Evolutionary conservation across 2,113 vertebrate species (phyloP), one percentile per base, ranked within the genome.

Genomic region (Diadophis punctatus): DNA sequence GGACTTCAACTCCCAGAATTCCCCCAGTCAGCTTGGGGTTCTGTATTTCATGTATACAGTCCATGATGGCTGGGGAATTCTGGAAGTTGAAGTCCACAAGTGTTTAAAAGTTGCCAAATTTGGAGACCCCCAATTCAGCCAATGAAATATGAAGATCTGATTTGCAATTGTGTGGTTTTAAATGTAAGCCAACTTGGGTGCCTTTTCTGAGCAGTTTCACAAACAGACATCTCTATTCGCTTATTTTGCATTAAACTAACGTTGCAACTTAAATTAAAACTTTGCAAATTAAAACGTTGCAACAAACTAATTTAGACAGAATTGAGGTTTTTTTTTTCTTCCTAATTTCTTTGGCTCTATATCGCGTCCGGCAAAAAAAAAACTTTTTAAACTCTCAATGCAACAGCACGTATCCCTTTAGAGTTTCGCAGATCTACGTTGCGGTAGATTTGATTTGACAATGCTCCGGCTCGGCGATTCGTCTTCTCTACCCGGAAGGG

Each of bases 391-490:
- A 51, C 6, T 48, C 58, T 20, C 8, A 68, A 34, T 51, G 16
- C 23, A 4, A 6, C 58, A 30, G 27, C 11, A 48, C 0, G 4
- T n/a, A 30, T 52, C 46, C 3, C 51, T 91, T 43, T 48, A 8
- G 1, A 2, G 4, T 14, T 34, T 25, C n/a, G 4, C 7, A 3
- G 51, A n/a, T 90, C 20, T 90, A 74, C 1, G 0, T 22, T 90
- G 48, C 0, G 1, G 23, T 18, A 68, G 30, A 1, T 10, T 9
- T 1, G 30, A 1, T 10, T 9, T 1, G 25, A 39, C 8, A 9
- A 16, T 30, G 23, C 8, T 51, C 20, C 12, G 2, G 30, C 12
- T 58, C 27, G 48, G 3, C 4, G 3, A 22, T 43, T 39, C 9
- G 14, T 49, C 1, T 58, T 49, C 7, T 4, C 55, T 39, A 55